Percentiles rank a stretch among this genome's conserved stretches.
Evolutionary conservation across 2,888 invertebrate genomes (phyloP).

Genomic region (Embidobia sp.): DNA sequence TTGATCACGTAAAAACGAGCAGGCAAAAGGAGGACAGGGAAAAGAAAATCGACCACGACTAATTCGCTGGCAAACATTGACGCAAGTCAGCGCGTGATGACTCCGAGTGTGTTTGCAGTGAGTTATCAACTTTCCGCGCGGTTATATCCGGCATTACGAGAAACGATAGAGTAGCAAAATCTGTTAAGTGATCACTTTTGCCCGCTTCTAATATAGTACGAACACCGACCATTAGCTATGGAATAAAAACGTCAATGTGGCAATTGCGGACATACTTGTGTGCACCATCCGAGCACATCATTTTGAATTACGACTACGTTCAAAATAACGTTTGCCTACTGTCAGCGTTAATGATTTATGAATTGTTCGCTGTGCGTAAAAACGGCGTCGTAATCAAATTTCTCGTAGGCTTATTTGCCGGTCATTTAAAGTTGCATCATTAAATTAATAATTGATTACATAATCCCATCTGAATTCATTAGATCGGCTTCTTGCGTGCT

Average conservation of each 20-base stretch:
- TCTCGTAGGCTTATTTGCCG: too few relatives aligned
- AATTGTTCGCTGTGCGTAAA: conserved; percentile 7
- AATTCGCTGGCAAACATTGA: conserved; percentile 65
- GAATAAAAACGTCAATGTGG: conserved; percentile 25
- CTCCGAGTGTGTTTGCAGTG: conserved; percentile 48
- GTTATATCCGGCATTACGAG: conserved; percentile 23
- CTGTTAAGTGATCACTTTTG: conserved; percentile 56
- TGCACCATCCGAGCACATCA: conserved; percentile 21
- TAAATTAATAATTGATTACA: too few relatives aligned
- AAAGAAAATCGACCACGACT: conserved; percentile 35
- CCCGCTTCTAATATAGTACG: conserved; percentile 49
- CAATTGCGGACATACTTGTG: conserved; percentile 22
- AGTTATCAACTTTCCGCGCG: conserved; percentile 63
- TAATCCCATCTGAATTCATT: conserved; percentile 15
- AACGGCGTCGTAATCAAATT: too few relatives aligned
- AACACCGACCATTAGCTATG: conserved; percentile 38
- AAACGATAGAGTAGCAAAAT: conserved; percentile 38
- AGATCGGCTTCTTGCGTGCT: neutral
- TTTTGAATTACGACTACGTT: conserved; percentile 24
- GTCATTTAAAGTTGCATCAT: too few relatives aligned
- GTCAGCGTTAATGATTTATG: conserved; percentile 44
- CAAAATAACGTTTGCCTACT: conserved; percentile 39
- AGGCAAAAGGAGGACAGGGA: too few relatives aligned
- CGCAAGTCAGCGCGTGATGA: conserved; percentile 64
- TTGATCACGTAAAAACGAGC: too few relatives aligned